Percentiles rank a stretch among this genome's conserved stretches.
Evolutionary conservation across 2,113 vertebrate species (phyloP).

Genomic region (Prionailurus bengalensis): DNA sequence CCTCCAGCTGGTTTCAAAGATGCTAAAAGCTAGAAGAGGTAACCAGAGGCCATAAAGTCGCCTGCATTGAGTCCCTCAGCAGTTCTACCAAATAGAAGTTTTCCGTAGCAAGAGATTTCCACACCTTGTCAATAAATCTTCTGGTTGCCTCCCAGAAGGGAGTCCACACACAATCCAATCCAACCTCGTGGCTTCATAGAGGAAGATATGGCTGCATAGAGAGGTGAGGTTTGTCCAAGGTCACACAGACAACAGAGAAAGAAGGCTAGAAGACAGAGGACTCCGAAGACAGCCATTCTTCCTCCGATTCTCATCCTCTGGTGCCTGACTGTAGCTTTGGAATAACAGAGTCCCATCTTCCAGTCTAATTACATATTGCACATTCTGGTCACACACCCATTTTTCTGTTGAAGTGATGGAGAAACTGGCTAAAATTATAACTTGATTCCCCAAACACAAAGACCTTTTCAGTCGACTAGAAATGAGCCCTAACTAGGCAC

Average conservation of each 20-base stretch:
- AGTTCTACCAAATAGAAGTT: neutral
- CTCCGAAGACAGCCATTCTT: too few species aligned
- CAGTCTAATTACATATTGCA: conserved; percentile 33
- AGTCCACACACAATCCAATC: neutral
- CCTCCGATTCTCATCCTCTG: neutral
- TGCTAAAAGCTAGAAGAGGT: neutral
- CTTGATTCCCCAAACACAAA: conserved; percentile 59
- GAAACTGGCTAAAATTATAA: conserved; percentile 62
- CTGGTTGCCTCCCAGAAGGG: neutral
- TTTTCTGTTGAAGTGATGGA: conserved; percentile 48
- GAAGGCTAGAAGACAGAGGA: neutral
- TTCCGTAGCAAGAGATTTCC: neutral
- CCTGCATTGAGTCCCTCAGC: neutral
- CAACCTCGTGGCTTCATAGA: neutral
- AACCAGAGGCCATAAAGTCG: neutral
- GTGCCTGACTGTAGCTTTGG: neutral
- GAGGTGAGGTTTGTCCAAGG: neutral
- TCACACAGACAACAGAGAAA: neutral
- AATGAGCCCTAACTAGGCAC: conserved; percentile 48
- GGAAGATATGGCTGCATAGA: neutral
- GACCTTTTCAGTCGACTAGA: conserved; percentile 52
- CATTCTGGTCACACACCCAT: neutral
- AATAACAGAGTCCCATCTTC: neutral
- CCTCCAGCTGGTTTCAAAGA: conserved; percentile 17
- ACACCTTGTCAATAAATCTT: neutral